Evolutionary conservation across 2,113 vertebrate species (phyloP), one percentile per base, ranked within the genome.

Genomic region (Pterophyllum scalare): DNA sequence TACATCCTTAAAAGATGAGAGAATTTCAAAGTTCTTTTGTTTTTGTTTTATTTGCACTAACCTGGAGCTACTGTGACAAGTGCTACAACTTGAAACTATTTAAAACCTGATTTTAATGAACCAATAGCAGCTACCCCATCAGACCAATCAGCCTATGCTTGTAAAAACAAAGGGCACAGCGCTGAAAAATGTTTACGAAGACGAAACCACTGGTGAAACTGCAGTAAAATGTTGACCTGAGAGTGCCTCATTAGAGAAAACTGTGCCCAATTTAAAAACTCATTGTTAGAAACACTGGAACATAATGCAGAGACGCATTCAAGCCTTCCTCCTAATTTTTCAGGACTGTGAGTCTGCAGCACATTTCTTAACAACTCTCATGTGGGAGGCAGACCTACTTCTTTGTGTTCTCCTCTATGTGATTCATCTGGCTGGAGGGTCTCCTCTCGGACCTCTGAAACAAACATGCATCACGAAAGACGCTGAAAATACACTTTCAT

Each of bases 371-470:
- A 84, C 80, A 83, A 84, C 81, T 77, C 82, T 90, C 81, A 38
- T 7, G 82, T 76, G 87, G 54, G 82, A 83, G 58, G 84, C 43
- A 88, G 88, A 97, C 98, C 58, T 96, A 99, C 98, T 96, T 98
- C 75, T 94, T 95, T 59, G 97, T 95, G 89, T 97, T 98, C 87
- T 98, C 97, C 86, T 97, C 96, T 85, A 97, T 93, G 91, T 94
- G 96, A 84, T 94, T 96, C 87, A 96, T 77, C 79, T 94, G 94
- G 57, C 0, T 89, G 59, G 75, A 94, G 14, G 79, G 76, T 91
- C 94, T 96, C 82, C 93, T 96, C 65, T 96, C 95, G 0, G 84
- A 93, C 88, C 89, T 96, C 97, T 99, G 93, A 70, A 95, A 94
- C 35, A 79, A 89, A 92, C 52, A 88, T 54, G 1, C 40, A 43